Percentiles rank a stretch among this genome's conserved stretches.
Evolutionary conservation across 2,888 invertebrate genomes (phyloP).

Genomic region (Diploptera punctata): DNA sequence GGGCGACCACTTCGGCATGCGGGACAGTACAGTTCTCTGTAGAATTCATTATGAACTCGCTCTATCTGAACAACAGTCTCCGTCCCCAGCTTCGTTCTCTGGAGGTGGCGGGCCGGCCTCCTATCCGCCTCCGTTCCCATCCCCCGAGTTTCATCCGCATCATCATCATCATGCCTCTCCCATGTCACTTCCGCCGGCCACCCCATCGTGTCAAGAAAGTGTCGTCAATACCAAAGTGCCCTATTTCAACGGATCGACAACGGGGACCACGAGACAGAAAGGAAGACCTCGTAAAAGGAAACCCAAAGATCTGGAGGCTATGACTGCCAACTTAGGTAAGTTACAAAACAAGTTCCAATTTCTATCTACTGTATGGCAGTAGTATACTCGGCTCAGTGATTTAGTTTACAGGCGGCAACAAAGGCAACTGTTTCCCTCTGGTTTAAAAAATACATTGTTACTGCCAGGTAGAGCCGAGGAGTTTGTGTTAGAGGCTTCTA

Average conservation of each 20-base stretch:
- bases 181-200: conserved; percentile 62
- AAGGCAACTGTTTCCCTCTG: too few species aligned
- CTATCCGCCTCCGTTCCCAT: conserved; percentile 58
- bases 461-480: too few species aligned
- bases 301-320: conserved; percentile 86
- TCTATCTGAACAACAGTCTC: conserved; percentile 47
- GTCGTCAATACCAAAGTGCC: conserved; percentile 59
- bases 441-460: too few species aligned
- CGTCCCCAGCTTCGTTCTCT: conserved; percentile 40
- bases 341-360: too few species aligned
- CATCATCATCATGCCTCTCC: conserved; percentile 58
- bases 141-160: conserved; percentile 56
- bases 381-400: too few species aligned
- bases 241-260: conserved; percentile 61
- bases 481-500: too few species aligned
- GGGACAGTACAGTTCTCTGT: conserved; percentile 88
- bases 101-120: conserved; percentile 31
- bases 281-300: conserved; percentile 93
- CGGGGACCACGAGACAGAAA: conserved; percentile 79
- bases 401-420: too few species aligned
- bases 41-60: conserved; percentile 73
- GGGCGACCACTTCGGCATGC: conserved; percentile 94
- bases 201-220: conserved; percentile 53
- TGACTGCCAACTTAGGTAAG: conserved; percentile 87
- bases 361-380: too few species aligned